Percentiles rank a stretch among this genome's conserved stretches.
These are phyloP conservation scores for Magallana ariakensis DNA, from an alignment of 1,140 invertebrate genomes.

Conservation along the genomic window DNA sequence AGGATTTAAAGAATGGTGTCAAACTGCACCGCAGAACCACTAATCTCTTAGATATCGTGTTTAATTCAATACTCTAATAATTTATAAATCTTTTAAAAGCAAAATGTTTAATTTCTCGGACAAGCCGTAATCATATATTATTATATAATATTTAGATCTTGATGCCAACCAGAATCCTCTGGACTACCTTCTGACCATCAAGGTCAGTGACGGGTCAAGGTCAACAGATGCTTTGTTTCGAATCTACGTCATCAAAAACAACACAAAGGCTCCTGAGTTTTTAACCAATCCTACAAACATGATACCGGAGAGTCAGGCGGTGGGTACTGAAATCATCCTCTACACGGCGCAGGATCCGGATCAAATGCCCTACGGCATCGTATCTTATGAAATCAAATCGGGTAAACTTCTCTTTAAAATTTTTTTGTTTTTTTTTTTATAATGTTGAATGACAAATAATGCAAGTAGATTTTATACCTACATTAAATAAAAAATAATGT, in stretches of 20 bases:
- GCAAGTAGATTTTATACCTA: no score
- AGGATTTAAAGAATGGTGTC: no score
- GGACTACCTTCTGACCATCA: neutral
- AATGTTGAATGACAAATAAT: no score
- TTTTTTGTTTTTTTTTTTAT: neutral
- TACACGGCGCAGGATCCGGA: neutral
- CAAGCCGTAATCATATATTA: no score
- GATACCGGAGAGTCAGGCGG: neutral
- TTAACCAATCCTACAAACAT: neutral
- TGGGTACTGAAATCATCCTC: neutral
- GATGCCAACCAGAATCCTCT: neutral
- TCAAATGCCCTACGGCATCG: neutral
- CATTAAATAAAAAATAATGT: no score
- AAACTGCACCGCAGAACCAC: no score
- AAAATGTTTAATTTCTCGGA: no score
- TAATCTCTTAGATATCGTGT: no score
- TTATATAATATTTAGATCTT: neutral
- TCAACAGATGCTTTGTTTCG: neutral
- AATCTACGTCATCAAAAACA: neutral
- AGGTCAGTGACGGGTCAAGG: slow-evolving; percentile 3
- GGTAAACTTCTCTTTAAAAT: neutral
- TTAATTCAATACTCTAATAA: no score
- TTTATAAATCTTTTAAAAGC: no score
- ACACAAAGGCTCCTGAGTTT: neutral
- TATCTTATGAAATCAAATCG: neutral